Evolutionary conservation across 2,797 vertebrate species (phyloP), one percentile per base, ranked within the genome.

Genomic region (Mycteria americana): DNA sequence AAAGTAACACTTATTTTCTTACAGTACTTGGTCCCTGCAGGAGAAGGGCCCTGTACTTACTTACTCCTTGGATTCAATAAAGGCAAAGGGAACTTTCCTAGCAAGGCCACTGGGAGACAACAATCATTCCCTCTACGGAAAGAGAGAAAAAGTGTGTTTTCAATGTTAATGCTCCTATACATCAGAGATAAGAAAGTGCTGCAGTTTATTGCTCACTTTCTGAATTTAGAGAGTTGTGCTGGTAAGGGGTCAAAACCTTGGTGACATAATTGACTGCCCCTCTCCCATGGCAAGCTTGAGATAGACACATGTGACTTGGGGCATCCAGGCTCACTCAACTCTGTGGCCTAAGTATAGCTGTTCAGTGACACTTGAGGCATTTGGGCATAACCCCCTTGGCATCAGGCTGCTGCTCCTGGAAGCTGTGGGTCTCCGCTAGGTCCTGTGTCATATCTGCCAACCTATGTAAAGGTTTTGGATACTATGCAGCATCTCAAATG

Each of bases 1-100:
- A 85, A 94, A 75, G 69, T 30, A 73, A 51, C 27, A 37, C 76
- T 92, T 88, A 63, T 89, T 95, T 77, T 39, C 88, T 86, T 85
- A 69, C 56, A 88, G 65, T 51, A 60, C 14, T 25, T 1, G 3
- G 59, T 73, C 39, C 27, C 37, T 76, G 54, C 30, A 88, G 57
- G 33, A 87, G 60, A 84, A 75, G 21, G 24, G 19, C 56, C 0
- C 2, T 91, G 39, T 43, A 45, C 48, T 59, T 62, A 53, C 39
- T 67, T 54, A 70, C 19, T 54, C 50, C 31, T 93, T 70, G 54
- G 30, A 63, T 79, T 85, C 92, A 81, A 10, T 14, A 92, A 85
- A 84, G 53, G 28, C 62, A 95, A 86, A 85, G 27, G 56, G 19
- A 93, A 85, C 68, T 70, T 88, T 85, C 33, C 65, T 81, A 84